Base-by-base conservation (phyloP, 1,140 invertebrate genomes). In the Orchestia grillus region DNA sequence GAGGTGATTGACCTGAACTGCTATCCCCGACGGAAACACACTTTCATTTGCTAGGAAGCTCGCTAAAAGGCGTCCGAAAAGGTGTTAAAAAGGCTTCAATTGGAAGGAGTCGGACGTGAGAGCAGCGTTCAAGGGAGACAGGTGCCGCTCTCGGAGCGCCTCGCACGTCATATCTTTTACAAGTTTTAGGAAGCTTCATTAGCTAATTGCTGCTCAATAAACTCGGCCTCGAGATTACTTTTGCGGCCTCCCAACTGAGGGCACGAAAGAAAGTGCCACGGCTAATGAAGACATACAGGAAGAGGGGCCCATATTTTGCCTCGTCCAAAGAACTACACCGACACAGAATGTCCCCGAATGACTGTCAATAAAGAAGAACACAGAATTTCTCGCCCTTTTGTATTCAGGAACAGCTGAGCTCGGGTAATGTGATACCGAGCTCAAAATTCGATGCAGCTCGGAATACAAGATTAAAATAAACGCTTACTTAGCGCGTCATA, bases 111-210 rank as follows among this genome's bases (percentile, higher is more conserved):
- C 47, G 44, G 92, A 47, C 44, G 44, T 44, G 44, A 47, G 92
- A 94, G 43, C 44, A 19, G 92, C 92, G 88, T 90, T 47, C 47
- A 94, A 45, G 43, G 36, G 92, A 94, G 92, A 44, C 92, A 47
- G 44, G 88, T 44, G 88, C 44, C 92, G 43, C 44, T n/a, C 44
- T 45, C 44, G 43, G 88, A 23, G 43, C 92, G 44, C 92, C 92
- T 40, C 40, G 43, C 92, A 94, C 92, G 92, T 94, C 92, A 94
- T 94, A 94, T 94, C 92, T 94, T 94, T 94, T 94, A 94, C 92
- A 94, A 94, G 92, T 94, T 94, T 94, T 94, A 94, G 92, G 92
- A 44, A 94, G 92, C 92, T 94, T 94, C 92, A 94, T 94, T 94
- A 94, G 92, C 92, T 94, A 94, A 94, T 94, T 94, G 92, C 92